A percentile compares a stretch with the other conserved stretches of the same genome.
Conservation (phyloP, 2,888 invertebrate species). For the Thelaira solivaga region DNA sequence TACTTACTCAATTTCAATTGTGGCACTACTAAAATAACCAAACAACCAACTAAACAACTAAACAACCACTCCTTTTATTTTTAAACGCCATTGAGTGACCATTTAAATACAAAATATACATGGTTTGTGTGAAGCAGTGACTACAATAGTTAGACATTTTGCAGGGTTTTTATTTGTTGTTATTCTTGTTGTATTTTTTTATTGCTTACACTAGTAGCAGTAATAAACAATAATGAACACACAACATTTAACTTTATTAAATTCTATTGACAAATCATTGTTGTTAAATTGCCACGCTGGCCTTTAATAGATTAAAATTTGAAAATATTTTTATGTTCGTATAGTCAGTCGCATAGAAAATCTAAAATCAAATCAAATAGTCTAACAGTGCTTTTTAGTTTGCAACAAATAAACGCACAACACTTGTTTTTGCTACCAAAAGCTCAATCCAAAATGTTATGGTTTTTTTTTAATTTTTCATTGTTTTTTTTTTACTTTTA, state of each 20-base stretch:
- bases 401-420: conserved; percentile 15
- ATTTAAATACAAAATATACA: conserved; percentile 10
- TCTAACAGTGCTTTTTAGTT: background rate
- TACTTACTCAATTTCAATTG: conserved; percentile 22
- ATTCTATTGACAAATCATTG: conserved; percentile 61
- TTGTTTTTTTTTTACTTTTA: conserved; percentile 2
- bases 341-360: background rate
- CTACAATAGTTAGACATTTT: conserved; percentile 8
- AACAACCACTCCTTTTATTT: no score
- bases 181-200: conserved; percentile 6
- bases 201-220: conserved; percentile 14
- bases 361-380: background rate
- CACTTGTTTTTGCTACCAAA: conserved; percentile 33
- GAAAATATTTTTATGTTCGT: no score
- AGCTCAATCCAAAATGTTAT: background rate
- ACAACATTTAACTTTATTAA: conserved; percentile 48
- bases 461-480: background rate
- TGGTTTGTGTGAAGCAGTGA: background rate
- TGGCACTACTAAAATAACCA: conserved; percentile 48
- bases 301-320: conserved; percentile 41
- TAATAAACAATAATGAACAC: conserved; percentile 50
- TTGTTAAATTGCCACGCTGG: conserved; percentile 49
- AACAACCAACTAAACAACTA: no score
- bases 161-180: background rate
- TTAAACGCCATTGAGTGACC: background rate